Base-by-base conservation (phyloP, 2,797 vertebrate species). In the Ispidina lecontei region DNA sequence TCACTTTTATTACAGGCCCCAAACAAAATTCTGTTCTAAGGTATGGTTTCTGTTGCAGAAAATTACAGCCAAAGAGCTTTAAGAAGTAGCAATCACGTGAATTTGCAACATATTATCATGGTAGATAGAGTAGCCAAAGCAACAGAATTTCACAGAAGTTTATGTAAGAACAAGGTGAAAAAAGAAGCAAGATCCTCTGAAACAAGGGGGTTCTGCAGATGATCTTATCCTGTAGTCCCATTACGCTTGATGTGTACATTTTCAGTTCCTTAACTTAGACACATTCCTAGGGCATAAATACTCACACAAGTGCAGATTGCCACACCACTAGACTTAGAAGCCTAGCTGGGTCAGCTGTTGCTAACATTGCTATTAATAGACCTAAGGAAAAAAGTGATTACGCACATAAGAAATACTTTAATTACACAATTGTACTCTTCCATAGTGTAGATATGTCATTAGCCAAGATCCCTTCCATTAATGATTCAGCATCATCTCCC, bases 241-340 rank as follows among this genome's bases (percentile, higher is more conserved):
- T 46, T 21, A 43, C 8, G 7, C 3, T 31, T 59, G 28, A 10
- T 8, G 5, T 0, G 0, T 21, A 15, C 6, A 46, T 6, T 14
- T 28, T 12, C 10, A n/a, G 23, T 46, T 73, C 26, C n/a, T 82
- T 20, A 71, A 25, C 14, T 1, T 2, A 1, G 22, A 33, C 12
- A 18, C 6, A 4, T 6, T 13, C 6, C 2, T 4, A 41, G 19
- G 26, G 19, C 19, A 8, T 17, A 70, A 25, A 3, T 25, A 13
- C 19, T 11, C 28, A 39, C 46, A 44, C 10, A 52, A 28, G 7
- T 25, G 55, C 23, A 67, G 16, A 11, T 9, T 70, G 18, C 19
- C 35, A 51, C 37, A 35, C 26, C 5, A 4, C 14, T 12, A 37
- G 22, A 22, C 28, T 33, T 54, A 46, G n/a, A 62, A 82, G 23